Evolutionary conservation across 1,140 invertebrate genomes (phyloP).

Genomic region (Acromyrmex echinatior): DNA sequence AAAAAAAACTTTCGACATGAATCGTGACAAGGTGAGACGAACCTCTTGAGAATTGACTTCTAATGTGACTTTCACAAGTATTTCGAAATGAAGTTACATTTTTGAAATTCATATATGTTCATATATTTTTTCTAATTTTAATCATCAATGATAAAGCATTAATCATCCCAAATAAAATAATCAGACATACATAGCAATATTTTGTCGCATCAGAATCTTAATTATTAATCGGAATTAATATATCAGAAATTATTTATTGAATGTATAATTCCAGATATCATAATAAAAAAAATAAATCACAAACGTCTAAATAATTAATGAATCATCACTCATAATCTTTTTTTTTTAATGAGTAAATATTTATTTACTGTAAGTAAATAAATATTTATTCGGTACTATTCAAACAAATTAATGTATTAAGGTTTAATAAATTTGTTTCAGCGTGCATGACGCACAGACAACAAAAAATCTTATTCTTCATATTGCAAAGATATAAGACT

Average conservation of each 20-base stretch:
- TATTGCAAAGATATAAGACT: background rate
- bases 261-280: background rate
- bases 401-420: no score
- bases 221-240: background rate
- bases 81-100: slow-evolving; percentile 2
- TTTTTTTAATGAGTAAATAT: no score
- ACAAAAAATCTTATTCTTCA: background rate
- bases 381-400: no score
- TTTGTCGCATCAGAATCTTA: background rate
- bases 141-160: background rate
- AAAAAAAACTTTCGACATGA: slow-evolving; percentile 55
- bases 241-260: background rate
- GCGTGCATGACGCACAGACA: background rate
- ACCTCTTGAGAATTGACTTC: slow-evolving; percentile 10
- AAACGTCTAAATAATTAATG: background rate
- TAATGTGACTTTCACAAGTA: slow-evolving; percentile 23
- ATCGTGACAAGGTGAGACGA: slow-evolving; percentile 20
- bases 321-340: background rate
- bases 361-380: no score
- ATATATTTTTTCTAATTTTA: background rate
- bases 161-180: background rate
- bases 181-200: background rate
- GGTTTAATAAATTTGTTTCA: no score
- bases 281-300: background rate
- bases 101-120: background rate